These are phyloP conservation scores for Malaclemys terrapin DNA, from an alignment of 2,113 vertebrate genomes.

Conservation along the genomic window DNA sequence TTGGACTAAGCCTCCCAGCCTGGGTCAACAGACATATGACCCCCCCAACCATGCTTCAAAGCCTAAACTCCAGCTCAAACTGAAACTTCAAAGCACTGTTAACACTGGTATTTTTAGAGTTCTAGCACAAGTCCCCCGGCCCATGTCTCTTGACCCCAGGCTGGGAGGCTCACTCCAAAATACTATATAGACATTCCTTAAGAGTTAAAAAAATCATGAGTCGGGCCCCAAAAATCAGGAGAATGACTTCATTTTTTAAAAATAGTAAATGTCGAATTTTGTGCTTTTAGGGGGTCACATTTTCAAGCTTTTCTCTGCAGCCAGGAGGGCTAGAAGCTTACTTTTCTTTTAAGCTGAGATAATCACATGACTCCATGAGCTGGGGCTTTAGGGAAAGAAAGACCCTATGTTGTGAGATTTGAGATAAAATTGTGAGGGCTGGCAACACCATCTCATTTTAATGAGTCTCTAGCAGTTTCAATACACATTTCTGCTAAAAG, in stretches of 20 bases:
- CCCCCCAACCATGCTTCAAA: no score
- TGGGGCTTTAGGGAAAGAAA: not conserved
- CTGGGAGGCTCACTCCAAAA: no score
- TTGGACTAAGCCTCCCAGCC: no score
- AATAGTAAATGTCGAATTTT: not conserved
- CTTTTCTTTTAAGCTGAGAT: not conserved
- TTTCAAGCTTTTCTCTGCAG: not conserved
- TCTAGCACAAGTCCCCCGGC: no score
- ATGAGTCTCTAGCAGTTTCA: not conserved
- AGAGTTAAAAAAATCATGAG: no score
- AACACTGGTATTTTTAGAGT: no score
- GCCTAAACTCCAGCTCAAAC: no score
- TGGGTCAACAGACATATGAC: no score
- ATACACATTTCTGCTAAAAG: not conserved
- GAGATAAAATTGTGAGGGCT: not conserved
- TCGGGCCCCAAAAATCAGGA: rapidly evolving
- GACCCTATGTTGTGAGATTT: not conserved
- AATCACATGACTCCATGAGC: not conserved
- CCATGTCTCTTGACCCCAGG: no score
- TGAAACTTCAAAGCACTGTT: no score
- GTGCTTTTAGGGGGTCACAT: not conserved
- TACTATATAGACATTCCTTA: no score
- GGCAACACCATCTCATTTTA: no score
- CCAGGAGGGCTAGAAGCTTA: not conserved
- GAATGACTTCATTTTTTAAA: not conserved